Conservation (phyloP, 2,797 vertebrate genomes). For the Enteromius thamalakanensis region DNA sequence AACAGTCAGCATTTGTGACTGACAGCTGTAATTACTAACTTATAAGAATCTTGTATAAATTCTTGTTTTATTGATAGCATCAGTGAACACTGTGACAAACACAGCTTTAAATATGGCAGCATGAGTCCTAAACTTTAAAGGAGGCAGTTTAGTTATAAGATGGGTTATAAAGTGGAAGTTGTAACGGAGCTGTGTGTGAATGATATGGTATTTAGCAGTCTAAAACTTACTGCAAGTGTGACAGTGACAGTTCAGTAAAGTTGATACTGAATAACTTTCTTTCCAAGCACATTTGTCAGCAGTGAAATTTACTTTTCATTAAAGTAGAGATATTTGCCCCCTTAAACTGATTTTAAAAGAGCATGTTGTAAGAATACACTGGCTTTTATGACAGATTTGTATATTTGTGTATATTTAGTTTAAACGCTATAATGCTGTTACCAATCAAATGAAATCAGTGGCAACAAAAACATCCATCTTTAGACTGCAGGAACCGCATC, state of each 20-base stretch:
- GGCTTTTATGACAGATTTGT: neutral
- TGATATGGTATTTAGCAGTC: neutral
- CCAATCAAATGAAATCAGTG: neutral
- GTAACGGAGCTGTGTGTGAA: neutral
- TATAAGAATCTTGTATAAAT: neutral
- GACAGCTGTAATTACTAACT: conserved; percentile 9
- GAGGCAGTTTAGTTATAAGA: neutral
- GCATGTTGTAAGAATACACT: neutral
- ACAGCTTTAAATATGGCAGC: neutral
- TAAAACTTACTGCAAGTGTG: neutral
- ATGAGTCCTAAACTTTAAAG: neutral
- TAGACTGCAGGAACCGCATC: neutral
- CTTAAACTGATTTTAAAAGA: neutral
- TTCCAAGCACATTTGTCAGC: neutral
- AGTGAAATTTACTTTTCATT: neutral
- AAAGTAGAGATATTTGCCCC: neutral
- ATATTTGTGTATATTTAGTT: neutral
- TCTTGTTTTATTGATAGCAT: neutral
- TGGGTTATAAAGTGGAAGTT: neutral
- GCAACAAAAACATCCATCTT: neutral
- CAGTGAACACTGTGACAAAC: neutral
- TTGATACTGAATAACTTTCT: neutral
- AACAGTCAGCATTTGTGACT: neutral
- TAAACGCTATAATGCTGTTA: neutral
- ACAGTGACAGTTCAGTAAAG: neutral